These are phyloP conservation scores for Hanleya hanleyi DNA, from an alignment of 2,888 invertebrate genomes.

Conservation along the genomic window DNA sequence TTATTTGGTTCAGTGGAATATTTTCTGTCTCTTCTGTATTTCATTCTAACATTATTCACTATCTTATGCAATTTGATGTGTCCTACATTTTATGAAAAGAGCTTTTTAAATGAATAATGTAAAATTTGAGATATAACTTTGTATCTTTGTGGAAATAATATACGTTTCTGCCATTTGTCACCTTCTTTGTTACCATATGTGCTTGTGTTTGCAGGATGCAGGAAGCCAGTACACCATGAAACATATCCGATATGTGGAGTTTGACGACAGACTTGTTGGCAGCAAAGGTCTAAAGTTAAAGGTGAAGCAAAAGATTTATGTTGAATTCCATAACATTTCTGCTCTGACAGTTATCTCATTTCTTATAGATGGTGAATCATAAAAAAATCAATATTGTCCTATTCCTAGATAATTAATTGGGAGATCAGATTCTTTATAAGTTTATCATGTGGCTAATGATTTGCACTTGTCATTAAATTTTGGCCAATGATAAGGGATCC, in stretches of 20 bases:
- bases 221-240: conserved; percentile 64
- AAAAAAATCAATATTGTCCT: neutral
- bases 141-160: too few relatives aligned
- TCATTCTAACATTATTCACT: too few relatives aligned
- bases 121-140: too few relatives aligned
- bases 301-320: conserved; percentile 48
- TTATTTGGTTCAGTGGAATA: too few relatives aligned
- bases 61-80: too few relatives aligned
- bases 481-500: too few relatives aligned
- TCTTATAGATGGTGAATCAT: neutral
- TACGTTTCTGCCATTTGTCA: too few relatives aligned
- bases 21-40: too few relatives aligned
- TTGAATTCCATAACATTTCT: neutral
- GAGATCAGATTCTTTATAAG: neutral
- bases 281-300: conserved; percentile 66
- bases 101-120: too few relatives aligned
- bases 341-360: neutral
- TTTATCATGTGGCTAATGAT: neutral
- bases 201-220: conserved; percentile 33
- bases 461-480: too few relatives aligned
- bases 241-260: conserved; percentile 64
- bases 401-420: neutral
- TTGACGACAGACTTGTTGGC: conserved; percentile 62
- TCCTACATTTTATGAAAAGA: too few relatives aligned
- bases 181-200: too few relatives aligned